Conservation (phyloP, 1,140 invertebrate species). For the Heliothis subflexa region DNA sequence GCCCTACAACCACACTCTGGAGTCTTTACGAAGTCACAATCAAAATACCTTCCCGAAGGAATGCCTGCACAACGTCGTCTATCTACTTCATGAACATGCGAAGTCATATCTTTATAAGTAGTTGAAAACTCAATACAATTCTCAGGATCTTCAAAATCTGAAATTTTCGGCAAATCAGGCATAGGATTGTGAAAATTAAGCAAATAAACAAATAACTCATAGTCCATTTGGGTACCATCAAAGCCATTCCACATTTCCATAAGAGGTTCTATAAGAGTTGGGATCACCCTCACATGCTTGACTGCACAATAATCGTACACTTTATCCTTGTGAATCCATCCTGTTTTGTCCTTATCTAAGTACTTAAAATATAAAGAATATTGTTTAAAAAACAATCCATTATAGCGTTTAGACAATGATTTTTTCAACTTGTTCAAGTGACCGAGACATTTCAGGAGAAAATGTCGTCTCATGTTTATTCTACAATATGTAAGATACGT, state of each 20-base stretch:
- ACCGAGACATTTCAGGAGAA: conserved; percentile 61
- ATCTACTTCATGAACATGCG: conserved; percentile 47
- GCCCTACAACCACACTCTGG: conserved; percentile 52
- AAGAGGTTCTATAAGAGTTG: conserved; percentile 55
- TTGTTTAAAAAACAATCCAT: conserved; percentile 59
- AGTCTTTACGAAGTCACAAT: conserved; percentile 54
- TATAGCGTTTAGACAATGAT: conserved; percentile 58
- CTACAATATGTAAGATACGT: conserved; percentile 61
- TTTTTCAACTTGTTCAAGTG: conserved; percentile 69
- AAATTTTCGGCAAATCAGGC: conserved; percentile 55
- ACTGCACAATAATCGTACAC: conserved; percentile 56
- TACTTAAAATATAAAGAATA: conserved; percentile 64
- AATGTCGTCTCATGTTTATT: conserved; percentile 64
- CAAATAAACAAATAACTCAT: conserved; percentile 54
- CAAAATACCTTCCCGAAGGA: conserved; percentile 60
- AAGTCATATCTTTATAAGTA: conserved; percentile 59
- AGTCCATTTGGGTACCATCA: conserved; percentile 55
- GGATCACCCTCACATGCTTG: conserved; percentile 52
- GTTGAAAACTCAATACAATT: conserved; percentile 54
- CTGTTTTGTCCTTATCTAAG: conserved; percentile 64
- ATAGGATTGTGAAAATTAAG: conserved; percentile 50
- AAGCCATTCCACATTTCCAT: conserved; percentile 55
- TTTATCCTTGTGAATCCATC: conserved; percentile 60
- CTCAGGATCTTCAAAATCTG: conserved; percentile 39
- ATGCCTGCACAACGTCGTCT: conserved; percentile 47